Conservation (phyloP, 1,140 invertebrate genomes). For the Parasteatoda tepidariorum region DNA sequence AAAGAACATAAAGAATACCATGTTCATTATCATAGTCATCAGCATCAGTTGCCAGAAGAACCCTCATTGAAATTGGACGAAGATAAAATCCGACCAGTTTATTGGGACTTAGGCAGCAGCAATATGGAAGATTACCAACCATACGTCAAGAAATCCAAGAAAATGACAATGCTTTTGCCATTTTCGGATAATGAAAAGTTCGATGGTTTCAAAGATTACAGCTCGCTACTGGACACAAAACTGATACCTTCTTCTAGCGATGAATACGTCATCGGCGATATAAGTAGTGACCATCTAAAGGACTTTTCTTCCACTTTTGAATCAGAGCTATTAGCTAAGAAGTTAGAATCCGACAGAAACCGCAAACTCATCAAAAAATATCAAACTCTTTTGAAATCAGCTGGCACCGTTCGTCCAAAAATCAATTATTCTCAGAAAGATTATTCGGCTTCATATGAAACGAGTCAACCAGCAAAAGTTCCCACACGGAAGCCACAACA, state of each 20-base stretch:
- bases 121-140: neutral
- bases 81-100: constrained; percentile 1
- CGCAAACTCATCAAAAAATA: constrained; percentile 15
- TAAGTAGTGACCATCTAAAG: neutral
- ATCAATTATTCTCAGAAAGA: too few species aligned
- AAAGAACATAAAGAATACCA: constrained; percentile 34
- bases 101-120: neutral
- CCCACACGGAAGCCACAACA: neutral
- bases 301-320: neutral
- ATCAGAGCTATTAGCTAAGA: neutral
- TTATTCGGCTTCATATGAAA: neutral
- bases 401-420: too few species aligned
- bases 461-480: neutral
- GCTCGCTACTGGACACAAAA: neutral
- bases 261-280: neutral
- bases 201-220: constrained; percentile 39
- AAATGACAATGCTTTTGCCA: neutral
- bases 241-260: neutral
- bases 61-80: neutral
- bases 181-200: neutral
- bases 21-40: constrained; percentile 46
- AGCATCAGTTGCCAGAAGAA: constrained; percentile 7
- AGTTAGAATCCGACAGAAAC: neutral
- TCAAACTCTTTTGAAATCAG: neutral
- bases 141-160: neutral